A percentile compares a stretch with the other conserved stretches of the same genome.
Evolutionary conservation across 2,113 vertebrate species (phyloP).

Genomic region (Atractosteus spatula): DNA sequence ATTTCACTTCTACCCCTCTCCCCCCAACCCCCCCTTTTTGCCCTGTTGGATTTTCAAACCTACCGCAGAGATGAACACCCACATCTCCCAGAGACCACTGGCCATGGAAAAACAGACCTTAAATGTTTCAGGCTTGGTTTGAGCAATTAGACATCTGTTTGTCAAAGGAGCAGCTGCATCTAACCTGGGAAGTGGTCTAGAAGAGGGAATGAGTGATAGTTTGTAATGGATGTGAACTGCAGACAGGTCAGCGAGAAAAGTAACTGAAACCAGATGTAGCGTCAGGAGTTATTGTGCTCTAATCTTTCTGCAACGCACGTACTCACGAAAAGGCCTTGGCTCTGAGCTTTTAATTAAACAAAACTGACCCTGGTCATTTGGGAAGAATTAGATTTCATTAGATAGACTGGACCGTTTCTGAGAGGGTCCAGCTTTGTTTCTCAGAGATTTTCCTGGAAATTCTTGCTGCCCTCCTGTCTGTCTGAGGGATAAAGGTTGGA

Average conservation of each 20-base stretch:
- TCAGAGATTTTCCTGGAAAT: not conserved
- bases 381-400: slow-evolving; percentile 28
- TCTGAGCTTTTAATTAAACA: slow-evolving; percentile 15
- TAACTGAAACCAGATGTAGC: slow-evolving; percentile 68
- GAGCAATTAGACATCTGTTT: not conserved
- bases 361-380: not conserved
- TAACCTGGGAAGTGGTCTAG: not conserved
- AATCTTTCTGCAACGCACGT: slow-evolving; percentile 1
- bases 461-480: not conserved
- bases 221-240: slow-evolving; percentile 46
- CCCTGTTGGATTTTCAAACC: slow-evolving; percentile 34
- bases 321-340: not conserved
- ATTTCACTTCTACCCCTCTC: no score
- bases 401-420: slow-evolving; percentile 10
- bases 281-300: slow-evolving; percentile 31
- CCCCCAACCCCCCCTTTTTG: not conserved
- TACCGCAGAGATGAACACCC: slow-evolving; percentile 41
- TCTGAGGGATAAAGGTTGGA: not conserved
- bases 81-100: slow-evolving; percentile 12
- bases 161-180: not conserved
- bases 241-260: slow-evolving; percentile 48
- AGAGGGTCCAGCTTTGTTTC: not conserved
- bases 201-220: slow-evolving; percentile 32
- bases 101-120: not conserved
- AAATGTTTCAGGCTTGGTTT: not conserved